Evolutionary conservation across 2,888 invertebrate genomes (phyloP), one percentile per base, ranked within the genome.

Genomic region (Papilio demoleus): DNA sequence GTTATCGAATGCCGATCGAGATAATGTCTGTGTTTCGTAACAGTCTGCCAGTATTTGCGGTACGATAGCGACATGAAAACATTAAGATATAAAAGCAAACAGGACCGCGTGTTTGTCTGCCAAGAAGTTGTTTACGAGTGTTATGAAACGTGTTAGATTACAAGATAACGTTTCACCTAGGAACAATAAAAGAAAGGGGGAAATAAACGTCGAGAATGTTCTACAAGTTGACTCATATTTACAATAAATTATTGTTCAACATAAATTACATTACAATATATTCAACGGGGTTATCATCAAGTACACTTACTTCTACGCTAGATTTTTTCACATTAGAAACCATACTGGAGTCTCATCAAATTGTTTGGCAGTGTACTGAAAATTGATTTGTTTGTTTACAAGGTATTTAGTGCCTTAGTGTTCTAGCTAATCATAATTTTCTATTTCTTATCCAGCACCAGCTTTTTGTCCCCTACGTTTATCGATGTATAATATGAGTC

Each of bases 111-210:
- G 50, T 69, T 69, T 65, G 53, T 69, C 65, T 65, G 61, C 42
- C 42, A 65, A 65, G 65, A 61, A 68, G 40, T 50, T 69, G 65
- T 69, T 69, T 69, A 61, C 65, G 40, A 65, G 65, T 50, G 45
- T 69, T 69, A 47, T 61, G 67, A 67, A 67, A 67, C 68, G 58
- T 58, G 24, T 68, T 22, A 53, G 42, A 61, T 65, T 65, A 65
- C 53, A 6, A 61, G 69, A 69, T 69, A 61, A 61, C 19, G 59
- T 68, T 65, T 53, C 53, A 47, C 59, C 38, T 67, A 60, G 60
- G 53, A 22, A 64, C 36, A 64, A 38, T 53, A 22, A 64, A 53
- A 45, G 31, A 47, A 34, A 31, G 31, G 31, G 6, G 27, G 53
- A 53, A 53, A 53, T 31, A 17, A 27, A 31, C 8, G 8, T 17